Conservation (phyloP, 2,797 vertebrate genomes). For the Arnoldichthys spilopterus region DNA sequence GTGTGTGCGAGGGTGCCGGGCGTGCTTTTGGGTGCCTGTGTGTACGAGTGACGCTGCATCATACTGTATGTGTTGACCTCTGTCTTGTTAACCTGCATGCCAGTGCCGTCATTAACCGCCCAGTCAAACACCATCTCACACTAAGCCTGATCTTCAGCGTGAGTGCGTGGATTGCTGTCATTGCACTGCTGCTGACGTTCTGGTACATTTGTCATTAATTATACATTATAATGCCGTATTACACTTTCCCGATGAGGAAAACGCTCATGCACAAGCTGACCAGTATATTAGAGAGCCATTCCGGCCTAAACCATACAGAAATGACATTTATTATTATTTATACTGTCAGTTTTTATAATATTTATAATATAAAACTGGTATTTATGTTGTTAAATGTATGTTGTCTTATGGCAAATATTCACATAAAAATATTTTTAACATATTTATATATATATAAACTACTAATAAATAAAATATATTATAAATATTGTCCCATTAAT, state of each 20-base stretch:
- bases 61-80: slow-evolving; percentile 2
- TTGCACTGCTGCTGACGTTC: background rate
- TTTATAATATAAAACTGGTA: background rate
- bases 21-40: slow-evolving; percentile 37
- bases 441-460: no score
- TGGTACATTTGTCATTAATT: background rate
- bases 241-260: no score
- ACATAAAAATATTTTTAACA: no score
- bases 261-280: background rate
- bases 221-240: background rate
- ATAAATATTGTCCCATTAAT: no score
- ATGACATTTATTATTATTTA: no score
- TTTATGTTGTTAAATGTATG: no score
- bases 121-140: background rate
- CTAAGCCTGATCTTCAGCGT: background rate
- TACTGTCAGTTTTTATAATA: no score
- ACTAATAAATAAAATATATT: no score
- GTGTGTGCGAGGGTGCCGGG: slow-evolving; percentile 47
- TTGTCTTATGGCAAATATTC: no score
- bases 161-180: background rate
- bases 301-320: background rate
- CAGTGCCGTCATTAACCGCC: background rate
- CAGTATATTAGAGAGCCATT: background rate
- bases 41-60: background rate
- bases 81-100: slow-evolving; percentile 38